These are phyloP conservation scores for Heteromormyrus szaboi DNA, from an alignment of 2,797 vertebrate genomes.

Conservation along the genomic window DNA sequence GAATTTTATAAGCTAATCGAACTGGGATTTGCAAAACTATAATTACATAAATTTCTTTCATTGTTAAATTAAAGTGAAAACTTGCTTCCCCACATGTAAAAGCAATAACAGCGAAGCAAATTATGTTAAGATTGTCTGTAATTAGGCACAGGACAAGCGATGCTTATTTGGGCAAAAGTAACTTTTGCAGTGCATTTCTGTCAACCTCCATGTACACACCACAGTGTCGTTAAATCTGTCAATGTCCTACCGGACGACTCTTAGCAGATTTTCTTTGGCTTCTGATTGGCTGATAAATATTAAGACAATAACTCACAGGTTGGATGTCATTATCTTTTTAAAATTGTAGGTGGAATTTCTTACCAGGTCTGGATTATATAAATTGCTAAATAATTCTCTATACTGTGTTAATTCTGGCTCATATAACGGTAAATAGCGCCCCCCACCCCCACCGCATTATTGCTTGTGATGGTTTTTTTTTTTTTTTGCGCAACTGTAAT, in stretches of 20 bases:
- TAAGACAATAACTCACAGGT: not conserved
- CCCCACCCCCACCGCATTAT: not conserved
- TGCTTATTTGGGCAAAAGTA: not conserved
- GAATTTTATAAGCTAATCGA: not conserved
- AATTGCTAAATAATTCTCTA: not conserved
- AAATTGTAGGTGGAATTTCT: not conserved
- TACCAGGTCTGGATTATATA: not conserved
- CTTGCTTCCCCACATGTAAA: not conserved
- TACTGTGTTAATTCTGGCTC: not conserved
- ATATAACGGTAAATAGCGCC: not conserved
- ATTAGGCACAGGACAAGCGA: not conserved
- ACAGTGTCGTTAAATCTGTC: not conserved
- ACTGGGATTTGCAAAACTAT: not conserved
- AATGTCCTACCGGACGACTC: not conserved
- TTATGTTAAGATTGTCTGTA: not conserved
- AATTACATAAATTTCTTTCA: not conserved
- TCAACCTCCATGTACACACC: not conserved
- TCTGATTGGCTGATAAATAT: not conserved
- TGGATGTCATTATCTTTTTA: not conserved
- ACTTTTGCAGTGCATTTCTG: not conserved
- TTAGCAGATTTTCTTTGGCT: not conserved
- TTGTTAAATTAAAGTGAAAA: not conserved
- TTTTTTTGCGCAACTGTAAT: constrained; percentile 21
- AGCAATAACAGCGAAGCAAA: not conserved
- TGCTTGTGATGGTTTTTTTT: not conserved